Percentiles rank a stretch among this genome's conserved stretches.
These are phyloP conservation scores for Apotomis capreana DNA, from an alignment of 2,888 invertebrate species.

Conservation along the genomic window DNA sequence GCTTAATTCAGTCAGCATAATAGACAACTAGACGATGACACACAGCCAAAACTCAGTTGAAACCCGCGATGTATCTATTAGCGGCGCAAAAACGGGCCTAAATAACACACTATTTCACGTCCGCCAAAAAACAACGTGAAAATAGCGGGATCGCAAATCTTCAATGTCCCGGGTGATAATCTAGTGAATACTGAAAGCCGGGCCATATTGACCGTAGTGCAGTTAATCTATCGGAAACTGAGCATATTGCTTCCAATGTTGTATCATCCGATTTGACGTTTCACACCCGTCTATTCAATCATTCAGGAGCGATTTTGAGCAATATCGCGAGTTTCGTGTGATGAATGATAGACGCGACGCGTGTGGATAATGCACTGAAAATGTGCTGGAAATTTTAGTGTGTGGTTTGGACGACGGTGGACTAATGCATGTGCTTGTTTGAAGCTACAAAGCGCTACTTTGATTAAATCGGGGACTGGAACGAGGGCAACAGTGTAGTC, in stretches of 20 bases:
- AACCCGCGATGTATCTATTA: background rate
- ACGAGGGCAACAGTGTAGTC: too few species aligned
- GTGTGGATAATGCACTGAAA: background rate
- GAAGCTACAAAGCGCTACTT: too few species aligned
- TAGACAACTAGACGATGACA: background rate
- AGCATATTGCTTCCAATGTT: conserved; percentile 20
- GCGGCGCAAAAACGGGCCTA: background rate
- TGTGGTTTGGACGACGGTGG: too few species aligned
- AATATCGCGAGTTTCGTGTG: conserved; percentile 6
- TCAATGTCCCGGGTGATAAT: conserved; percentile 24
- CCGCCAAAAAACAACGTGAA: background rate
- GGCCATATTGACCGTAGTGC: conserved; percentile 10
- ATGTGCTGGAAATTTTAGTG: background rate
- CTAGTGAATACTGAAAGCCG: conserved; percentile 19
- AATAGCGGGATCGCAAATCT: conserved; percentile 18
- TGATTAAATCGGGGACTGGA: too few species aligned
- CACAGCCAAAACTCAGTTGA: background rate
- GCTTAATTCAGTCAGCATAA: background rate
- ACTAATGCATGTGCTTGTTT: too few species aligned
- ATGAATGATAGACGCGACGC: background rate
- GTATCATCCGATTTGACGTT: conserved; percentile 20
- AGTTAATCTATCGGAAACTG: conserved; percentile 32
- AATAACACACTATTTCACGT: background rate
- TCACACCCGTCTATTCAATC: conserved; percentile 24
- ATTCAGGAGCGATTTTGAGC: conserved; percentile 8